Base-by-base conservation (phyloP, 2,113 vertebrate genomes). In the Camelus dromedarius region DNA sequence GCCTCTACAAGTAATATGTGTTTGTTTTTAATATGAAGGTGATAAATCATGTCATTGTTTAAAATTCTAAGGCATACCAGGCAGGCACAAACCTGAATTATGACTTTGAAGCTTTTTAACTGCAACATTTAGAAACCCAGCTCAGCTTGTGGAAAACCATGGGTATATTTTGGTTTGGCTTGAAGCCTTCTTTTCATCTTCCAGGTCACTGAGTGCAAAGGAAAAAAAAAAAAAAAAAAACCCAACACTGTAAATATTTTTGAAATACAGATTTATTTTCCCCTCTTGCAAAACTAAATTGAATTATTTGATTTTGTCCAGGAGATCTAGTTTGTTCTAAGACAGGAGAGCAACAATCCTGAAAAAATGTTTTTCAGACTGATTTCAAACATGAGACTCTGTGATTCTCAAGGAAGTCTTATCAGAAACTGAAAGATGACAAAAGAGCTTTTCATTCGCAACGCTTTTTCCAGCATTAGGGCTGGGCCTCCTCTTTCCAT, bases 141-240 rank as follows among this genome's bases (percentile, higher is more conserved):
- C 66, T 69, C 70, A 72, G 88, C 76, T 87, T 90, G 97, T 96
- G 88, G 92, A 96, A 97, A 96, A 92, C 93, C 83, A 38, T 79
- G 64, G 50, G 64, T 60, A 72, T 76, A 76, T 94, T 97, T 97
- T 91, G 91, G 96, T 96, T 97, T 97, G 95, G 96, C 76, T 73
- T 18, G 50, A 28, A 48, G 38, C 32, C 62, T 91, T 91, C 89
- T 96, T 89, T 97, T 94, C 96, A 96, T 97, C 91, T 94, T 94
- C 24, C 30, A 94, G 96, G 93, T 97, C 96, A 97, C 81, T 93
- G 81, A 96, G 91, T 97, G 91, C 91, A 97, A 95, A 93, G 67
- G 16, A 3, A 5, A 46, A 52, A 76, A 85, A n/a, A 83, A 82
- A 66, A 70, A 3, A 54, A 9, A 35, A 3, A 5, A 46, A 54